Base-by-base conservation (phyloP, 1,140 invertebrate species). In the Apis cerana region DNA sequence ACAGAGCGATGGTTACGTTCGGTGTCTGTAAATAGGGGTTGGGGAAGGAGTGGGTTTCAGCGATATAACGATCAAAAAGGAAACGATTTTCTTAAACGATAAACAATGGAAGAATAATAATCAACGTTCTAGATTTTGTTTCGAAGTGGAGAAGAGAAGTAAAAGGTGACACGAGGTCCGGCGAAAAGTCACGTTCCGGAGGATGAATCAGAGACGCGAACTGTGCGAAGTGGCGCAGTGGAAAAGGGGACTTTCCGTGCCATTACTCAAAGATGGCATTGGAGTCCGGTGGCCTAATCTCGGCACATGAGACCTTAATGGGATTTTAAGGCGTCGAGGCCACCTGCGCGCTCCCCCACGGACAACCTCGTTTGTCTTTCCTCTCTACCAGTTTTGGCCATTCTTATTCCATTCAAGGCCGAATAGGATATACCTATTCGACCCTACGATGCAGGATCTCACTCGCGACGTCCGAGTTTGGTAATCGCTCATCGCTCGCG, bases 251-350 rank as follows among this genome's bases (percentile, higher is more conserved):
- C 86, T 92, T 91, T 89, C 86, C 79, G 80, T 90, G 87, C 92
- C 91, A 93, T 94, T 93, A 93, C 91, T 93, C 92, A 94, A 92
- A 93, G 93, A 93, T 92, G 89, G 88, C 89, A 89, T 87, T 85
- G 88, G 88, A 92, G 91, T 93, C 91, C 91, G 83, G 89, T 88
- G 82, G 89, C 90, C 90, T 94, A 94, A 94, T 94, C 93, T 94
- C 93, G 83, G 93, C 93, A 94, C 92, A 94, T 93, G 93, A 93
- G 93, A 92, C 93, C 92, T 91, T 93, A 94, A 94, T 94, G 92
- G 93, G 92, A 94, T 93, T 94, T 94, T 94, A 94, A 94, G 93
- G 93, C 92, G 90, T 91, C 87, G 89, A 80, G 87, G 86, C 92
- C 93, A 94, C 93, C 93, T 94, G 93, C 90, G 92, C 90, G 82